Evolutionary conservation across 2,113 vertebrate species (phyloP).

Genomic region (Rutilus rutilus): DNA sequence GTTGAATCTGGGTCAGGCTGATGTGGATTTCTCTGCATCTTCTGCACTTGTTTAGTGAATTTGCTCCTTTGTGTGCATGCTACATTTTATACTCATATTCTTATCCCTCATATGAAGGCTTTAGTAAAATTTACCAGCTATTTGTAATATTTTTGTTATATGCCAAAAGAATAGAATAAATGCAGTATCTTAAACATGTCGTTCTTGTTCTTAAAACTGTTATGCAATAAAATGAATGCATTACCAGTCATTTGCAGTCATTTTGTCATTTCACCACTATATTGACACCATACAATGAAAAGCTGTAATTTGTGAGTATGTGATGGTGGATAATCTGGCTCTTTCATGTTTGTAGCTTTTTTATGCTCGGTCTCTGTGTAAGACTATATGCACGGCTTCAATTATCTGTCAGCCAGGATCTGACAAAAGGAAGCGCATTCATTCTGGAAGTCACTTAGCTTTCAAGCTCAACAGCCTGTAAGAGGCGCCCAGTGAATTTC

Average conservation of each 20-base stretch:
- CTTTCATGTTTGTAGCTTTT: constrained; percentile 70
- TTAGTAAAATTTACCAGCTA: neutral
- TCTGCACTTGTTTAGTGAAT: neutral
- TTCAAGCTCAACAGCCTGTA: constrained; percentile 64
- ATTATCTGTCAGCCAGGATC: constrained; percentile 77
- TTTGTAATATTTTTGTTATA: neutral
- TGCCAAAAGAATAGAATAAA: neutral
- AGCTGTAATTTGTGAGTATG: constrained; percentile 34
- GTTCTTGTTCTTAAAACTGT: constrained; percentile 9
- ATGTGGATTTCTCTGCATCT: constrained; percentile 3
- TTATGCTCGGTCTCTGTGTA: constrained; percentile 49
- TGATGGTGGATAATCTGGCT: constrained; percentile 57
- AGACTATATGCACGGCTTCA: constrained; percentile 62
- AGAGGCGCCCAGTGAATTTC: constrained; percentile 8
- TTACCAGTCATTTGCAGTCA: constrained; percentile 20
- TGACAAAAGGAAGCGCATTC: constrained; percentile 65
- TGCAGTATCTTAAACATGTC: neutral
- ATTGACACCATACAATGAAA: neutral
- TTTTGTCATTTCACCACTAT: constrained; percentile 7
- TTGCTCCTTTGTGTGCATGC: neutral
- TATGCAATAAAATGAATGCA: neutral
- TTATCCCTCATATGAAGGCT: neutral
- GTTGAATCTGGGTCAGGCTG: constrained; percentile 22
- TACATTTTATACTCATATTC: neutral
- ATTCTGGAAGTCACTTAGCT: constrained; percentile 53